Conservation (phyloP, 2,797 vertebrate genomes). For the Simalia tracyae region DNA sequence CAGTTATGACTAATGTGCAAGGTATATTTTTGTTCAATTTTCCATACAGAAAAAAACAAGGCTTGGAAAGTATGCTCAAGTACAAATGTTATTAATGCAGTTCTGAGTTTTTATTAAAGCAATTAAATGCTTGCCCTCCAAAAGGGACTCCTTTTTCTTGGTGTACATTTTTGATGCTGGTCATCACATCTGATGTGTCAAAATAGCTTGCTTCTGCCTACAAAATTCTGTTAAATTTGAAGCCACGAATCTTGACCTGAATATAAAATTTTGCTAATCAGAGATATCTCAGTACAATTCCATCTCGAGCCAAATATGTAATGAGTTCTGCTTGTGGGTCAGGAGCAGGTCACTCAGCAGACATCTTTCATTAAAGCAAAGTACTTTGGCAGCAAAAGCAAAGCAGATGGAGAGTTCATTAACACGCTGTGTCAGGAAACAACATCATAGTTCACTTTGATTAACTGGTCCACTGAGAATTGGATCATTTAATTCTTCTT, state of each 20-base stretch:
- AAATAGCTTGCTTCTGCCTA: not conserved
- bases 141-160: not conserved
- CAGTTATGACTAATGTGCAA: not conserved
- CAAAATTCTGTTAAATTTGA: not conserved
- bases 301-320: slow-evolving; percentile 5
- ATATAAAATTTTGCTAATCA: slow-evolving; percentile 19
- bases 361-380: slow-evolving; percentile 45
- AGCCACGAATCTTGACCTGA: not conserved
- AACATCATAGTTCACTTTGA: slow-evolving; percentile 24
- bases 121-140: not conserved
- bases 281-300: not conserved
- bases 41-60: not conserved
- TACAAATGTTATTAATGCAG: not conserved
- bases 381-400: slow-evolving; percentile 12
- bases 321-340: slow-evolving; percentile 13
- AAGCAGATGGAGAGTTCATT: slow-evolving; percentile 9
- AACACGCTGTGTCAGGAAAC: slow-evolving; percentile 29
- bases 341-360: slow-evolving; percentile 23
- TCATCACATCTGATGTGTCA: not conserved
- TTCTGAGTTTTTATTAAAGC: not conserved
- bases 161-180: not conserved
- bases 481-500: not conserved
- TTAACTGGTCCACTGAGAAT: not conserved
- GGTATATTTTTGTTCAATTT: not conserved
- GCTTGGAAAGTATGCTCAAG: not conserved